Conservation (phyloP, 2,113 vertebrate species). For the Ifrita kowaldi region DNA sequence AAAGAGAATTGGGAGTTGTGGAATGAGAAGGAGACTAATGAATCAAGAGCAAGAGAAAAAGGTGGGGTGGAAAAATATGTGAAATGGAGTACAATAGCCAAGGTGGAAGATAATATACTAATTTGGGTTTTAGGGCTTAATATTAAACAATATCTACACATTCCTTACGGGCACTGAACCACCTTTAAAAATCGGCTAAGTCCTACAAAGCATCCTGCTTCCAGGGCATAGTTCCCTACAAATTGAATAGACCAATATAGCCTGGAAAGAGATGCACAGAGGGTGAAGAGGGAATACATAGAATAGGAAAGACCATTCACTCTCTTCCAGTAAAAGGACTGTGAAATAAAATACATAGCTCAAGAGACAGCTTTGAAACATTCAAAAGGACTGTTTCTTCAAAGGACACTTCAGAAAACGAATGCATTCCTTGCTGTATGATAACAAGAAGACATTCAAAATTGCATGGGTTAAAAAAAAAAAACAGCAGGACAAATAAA, state of each 20-base stretch:
- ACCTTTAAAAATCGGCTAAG: background rate
- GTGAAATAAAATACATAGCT: background rate
- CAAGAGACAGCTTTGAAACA: background rate
- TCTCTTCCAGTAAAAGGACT: background rate
- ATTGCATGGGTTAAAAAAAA: background rate
- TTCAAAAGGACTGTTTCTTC: background rate
- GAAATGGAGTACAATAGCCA: background rate
- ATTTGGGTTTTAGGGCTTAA: background rate
- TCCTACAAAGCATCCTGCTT: background rate
- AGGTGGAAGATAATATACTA: background rate
- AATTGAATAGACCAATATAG: background rate
- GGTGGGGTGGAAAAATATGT: fast-evolving
- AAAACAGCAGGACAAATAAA: background rate
- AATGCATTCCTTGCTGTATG: background rate
- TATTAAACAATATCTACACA: background rate
- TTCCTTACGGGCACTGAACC: background rate
- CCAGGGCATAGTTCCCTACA: background rate
- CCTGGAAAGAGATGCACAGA: background rate
- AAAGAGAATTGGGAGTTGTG: background rate
- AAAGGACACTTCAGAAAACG: background rate
- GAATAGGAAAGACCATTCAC: background rate
- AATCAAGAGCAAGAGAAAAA: background rate
- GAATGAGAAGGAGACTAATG: background rate
- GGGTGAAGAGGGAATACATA: background rate
- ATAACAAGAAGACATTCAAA: background rate